Base-by-base conservation (phyloP, 1,140 invertebrate species). In the Patella vulgata region DNA sequence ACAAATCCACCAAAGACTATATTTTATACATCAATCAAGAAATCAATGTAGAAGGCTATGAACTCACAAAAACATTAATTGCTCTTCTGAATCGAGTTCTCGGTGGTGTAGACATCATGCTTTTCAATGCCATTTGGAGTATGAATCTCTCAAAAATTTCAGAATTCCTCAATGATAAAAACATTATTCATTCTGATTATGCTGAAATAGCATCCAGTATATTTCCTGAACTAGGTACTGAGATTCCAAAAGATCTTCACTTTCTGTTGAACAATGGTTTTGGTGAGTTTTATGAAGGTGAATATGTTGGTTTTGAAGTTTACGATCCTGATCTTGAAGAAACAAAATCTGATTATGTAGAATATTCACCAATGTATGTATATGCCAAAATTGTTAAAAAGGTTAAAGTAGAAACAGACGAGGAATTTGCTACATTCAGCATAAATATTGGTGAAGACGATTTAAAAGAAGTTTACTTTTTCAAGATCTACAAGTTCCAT, bases 291-390 rank as follows among this genome's bases (percentile, higher is more conserved):
- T 36, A 61, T 19, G 48, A 60, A 39, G 58, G 62, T 0, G 74
- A 78, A 33, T 76, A 73, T 58, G 66, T 77, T 6, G 70, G 68
- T 1, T 70, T 48, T 48, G 73, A 77, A 59, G 19, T 75, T 14
- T 71, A 70, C 17, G 76, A 78, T 48, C 73, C 72, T 12, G 31
- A 28, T 9, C 9, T 44, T 14, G 5, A 61, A 12, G 60, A 66
- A 23, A 30, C 40, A 28, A 28, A 43, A 6, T 31, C 51, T 9
- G 42, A 56, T 27, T 14, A n/a, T 6, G 36, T 40, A 31, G 23
- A 21, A 5, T 62, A 53, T 31, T 40, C 50, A 33, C 60, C 61
- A 14, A 58, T 60, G 12, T 60, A 65, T 23, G 59, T 73, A 3
- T 75, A 75, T 63, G 70, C 63, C 1, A 68, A 66, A 12, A 63